Evolutionary conservation across 1,140 invertebrate genomes (phyloP).

Genomic region (Adoxophyes honmai): DNA sequence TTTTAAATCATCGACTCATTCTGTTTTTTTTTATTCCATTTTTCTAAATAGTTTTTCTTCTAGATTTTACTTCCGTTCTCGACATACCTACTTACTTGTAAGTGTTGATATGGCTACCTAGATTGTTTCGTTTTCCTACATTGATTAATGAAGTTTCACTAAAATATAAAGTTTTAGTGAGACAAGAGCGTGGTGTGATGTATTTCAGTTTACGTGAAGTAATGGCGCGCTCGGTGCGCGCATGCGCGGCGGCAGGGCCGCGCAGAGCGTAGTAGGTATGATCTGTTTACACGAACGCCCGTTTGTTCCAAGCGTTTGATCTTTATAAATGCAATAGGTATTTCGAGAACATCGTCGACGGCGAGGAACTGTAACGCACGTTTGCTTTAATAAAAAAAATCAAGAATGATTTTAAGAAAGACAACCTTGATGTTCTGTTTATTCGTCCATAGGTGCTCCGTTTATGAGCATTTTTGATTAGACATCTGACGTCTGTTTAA

Average conservation of each 20-base stretch:
- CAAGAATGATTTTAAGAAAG: conserved; percentile 66
- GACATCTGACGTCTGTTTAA: conserved; percentile 41
- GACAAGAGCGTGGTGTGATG: conserved; percentile 23
- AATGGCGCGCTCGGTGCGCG: conserved; percentile 25
- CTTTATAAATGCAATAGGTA: conserved; percentile 75
- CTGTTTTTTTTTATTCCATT: no score
- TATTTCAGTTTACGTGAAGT: conserved; percentile 43
- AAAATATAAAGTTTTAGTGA: no score
- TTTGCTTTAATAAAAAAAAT: conserved; percentile 66
- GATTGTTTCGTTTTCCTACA: no score
- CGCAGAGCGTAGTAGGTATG: conserved; percentile 30
- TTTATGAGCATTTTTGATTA: conserved; percentile 44
- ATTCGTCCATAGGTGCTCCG: conserved; percentile 33
- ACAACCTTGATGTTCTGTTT: conserved; percentile 65
- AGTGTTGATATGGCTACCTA: no score
- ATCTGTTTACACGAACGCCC: conserved; percentile 67
- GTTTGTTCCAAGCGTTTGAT: conserved; percentile 71
- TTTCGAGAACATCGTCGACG: conserved; percentile 66
- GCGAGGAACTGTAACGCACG: conserved; percentile 36
- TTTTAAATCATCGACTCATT: no score
- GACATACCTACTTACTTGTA: no score
- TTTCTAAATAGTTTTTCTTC: no score
- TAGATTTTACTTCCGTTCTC: no score
- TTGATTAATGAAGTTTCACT: no score
- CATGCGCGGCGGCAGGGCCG: conserved; percentile 10